Evolutionary conservation across 2,797 vertebrate genomes (phyloP).

Genomic region (Crenichthys baileyi): DNA sequence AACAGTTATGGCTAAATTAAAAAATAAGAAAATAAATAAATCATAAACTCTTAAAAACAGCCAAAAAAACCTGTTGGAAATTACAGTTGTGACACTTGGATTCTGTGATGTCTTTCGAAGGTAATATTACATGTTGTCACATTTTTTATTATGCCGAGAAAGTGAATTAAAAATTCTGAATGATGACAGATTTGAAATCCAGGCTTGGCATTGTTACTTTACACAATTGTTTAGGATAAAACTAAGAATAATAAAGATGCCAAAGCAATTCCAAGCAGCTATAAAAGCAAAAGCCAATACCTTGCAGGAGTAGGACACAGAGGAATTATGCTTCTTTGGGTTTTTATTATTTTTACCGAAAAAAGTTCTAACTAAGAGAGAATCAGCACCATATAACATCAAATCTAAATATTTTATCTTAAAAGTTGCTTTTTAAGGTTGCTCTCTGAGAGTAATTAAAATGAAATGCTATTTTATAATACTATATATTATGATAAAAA

Average conservation of each 20-base stretch:
- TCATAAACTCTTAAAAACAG: constrained; percentile 40
- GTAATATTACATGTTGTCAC: constrained; percentile 53
- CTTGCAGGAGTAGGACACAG: constrained; percentile 6
- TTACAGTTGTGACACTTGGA: constrained; percentile 50
- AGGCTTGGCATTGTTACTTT: constrained; percentile 50
- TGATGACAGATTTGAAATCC: constrained; percentile 60
- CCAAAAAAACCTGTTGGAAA: constrained; percentile 43
- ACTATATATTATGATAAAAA: not conserved
- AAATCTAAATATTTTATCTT: not conserved
- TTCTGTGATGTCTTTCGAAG: constrained; percentile 61
- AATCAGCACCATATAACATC: not conserved
- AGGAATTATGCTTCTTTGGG: not conserved
- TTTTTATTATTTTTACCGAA: not conserved
- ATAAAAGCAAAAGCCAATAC: constrained; percentile 37
- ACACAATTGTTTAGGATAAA: constrained; percentile 48
- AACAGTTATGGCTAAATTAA: constrained; percentile 45
- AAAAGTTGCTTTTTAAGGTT: not conserved
- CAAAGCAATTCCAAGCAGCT: constrained; percentile 39
- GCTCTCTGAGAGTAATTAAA: too few species aligned
- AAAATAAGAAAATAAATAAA: constrained; percentile 26
- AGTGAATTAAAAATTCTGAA: constrained; percentile 45
- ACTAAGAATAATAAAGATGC: constrained; percentile 26
- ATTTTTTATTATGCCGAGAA: constrained; percentile 56
- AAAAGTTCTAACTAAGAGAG: not conserved
- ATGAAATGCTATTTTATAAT: not conserved